Base-by-base conservation (phyloP, 2,888 invertebrate species). In the Thysanoteuthis rhombus region DNA sequence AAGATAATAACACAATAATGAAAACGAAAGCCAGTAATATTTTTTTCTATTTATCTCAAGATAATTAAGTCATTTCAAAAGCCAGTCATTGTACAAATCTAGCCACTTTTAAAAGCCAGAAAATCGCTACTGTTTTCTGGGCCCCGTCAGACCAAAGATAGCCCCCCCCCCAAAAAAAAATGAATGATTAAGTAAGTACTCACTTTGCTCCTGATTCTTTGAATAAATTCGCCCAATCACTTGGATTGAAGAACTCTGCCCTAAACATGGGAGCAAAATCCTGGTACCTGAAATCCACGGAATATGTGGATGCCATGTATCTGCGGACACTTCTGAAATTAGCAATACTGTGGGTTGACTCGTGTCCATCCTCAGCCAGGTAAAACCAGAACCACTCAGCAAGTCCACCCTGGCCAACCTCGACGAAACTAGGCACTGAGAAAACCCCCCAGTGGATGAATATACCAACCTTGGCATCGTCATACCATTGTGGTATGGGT, bases 341-440 rank as follows among this genome's bases (percentile, higher is more conserved):
- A 16, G 45, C 92, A 16, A 92, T 52, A 36, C 45, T 92, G 45
- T 92, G 92, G n/a, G n/a, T 52, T 10, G 92, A 92, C 40, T 92
- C 92, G n/a, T 92, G 47, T 28, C 47, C 52, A 52, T 52, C 45
- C 10, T 38, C 52, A 52, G 92, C 45, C 28, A 92, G 92, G 92
- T 98, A 97, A 28, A 97, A 97, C 99, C 99, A 99, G 97, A 99
- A 99, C 99, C 99, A 99, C 97, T 99, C 99, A 38, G 93, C 89
- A 25, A 58, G 89, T n/a, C 93, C 93, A 25, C 92, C 92, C n/a
- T 92, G 92, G 92, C 92, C 92, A 32, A 52, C 52, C 45, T 92
- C 92, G 25, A 94, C 94, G 93, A 94, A 94, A 93, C 95, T 95
- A 28, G 96, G 97, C 10, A 97, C 97, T 22, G 97, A 97, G 94